Conservation (phyloP, 2,888 invertebrate species). For the Sussaba pulchella region DNA sequence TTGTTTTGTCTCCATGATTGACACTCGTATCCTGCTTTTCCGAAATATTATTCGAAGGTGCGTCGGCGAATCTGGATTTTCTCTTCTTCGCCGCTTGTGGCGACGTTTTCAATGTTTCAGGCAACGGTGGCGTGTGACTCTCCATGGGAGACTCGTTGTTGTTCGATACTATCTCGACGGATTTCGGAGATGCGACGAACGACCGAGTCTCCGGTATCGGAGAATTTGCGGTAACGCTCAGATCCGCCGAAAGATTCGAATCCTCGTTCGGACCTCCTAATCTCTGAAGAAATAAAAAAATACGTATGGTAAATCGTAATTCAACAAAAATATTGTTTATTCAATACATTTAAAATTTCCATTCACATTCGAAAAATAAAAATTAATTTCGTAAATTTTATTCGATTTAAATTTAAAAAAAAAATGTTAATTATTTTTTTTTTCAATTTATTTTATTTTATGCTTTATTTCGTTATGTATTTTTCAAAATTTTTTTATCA, state of each 20-base stretch:
- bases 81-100: slow-evolving; percentile 75
- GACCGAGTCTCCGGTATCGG: slow-evolving; percentile 69
- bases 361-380: too few relatives aligned
- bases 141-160: slow-evolving; percentile 81
- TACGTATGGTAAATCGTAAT: too few relatives aligned
- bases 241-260: slow-evolving; percentile 83
- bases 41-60: slow-evolving; percentile 55
- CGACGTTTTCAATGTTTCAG: slow-evolving; percentile 78
- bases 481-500: too few relatives aligned
- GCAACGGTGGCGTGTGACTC: slow-evolving; percentile 82
- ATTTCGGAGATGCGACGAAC: slow-evolving; percentile 75
- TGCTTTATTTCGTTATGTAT: too few relatives aligned
- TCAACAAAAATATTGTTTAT: too few relatives aligned
- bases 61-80: slow-evolving; percentile 77
- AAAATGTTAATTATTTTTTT: slow-evolving; percentile 8
- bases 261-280: slow-evolving; percentile 87
- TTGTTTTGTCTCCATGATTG: slow-evolving; percentile 76
- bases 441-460: too few relatives aligned
- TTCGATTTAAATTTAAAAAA: slow-evolving; percentile 36
- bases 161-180: slow-evolving; percentile 76
- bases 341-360: too few relatives aligned
- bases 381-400: too few relatives aligned
- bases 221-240: slow-evolving; percentile 71
- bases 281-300: slow-evolving; percentile 81
- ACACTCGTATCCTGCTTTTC: slow-evolving; percentile 72